Conservation (phyloP, 1,140 invertebrate genomes). For the Cydia pomonella region DNA sequence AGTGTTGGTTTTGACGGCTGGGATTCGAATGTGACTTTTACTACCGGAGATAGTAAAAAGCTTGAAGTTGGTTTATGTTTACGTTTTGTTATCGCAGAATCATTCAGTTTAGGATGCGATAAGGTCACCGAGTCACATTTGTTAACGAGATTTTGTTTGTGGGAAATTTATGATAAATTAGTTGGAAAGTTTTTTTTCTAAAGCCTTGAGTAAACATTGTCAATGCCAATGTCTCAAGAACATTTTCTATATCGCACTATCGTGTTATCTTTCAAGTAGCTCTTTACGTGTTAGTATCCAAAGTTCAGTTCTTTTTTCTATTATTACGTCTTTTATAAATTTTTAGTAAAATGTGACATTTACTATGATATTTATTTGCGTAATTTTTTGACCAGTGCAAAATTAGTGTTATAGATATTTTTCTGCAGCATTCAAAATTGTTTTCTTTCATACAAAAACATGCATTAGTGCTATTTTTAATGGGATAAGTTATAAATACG, state of each 20-base stretch:
- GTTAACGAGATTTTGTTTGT: conserved; percentile 16
- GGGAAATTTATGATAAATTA: conserved; percentile 20
- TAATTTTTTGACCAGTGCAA: no score
- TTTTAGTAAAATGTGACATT: no score
- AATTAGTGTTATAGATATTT: no score
- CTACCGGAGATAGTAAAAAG: conserved; percentile 48
- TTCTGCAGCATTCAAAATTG: no score
- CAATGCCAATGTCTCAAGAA: conserved; percentile 9
- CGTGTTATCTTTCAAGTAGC: neutral
- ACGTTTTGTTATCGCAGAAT: conserved; percentile 30
- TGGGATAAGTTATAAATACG: neutral
- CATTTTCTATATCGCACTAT: neutral
- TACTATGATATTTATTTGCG: no score
- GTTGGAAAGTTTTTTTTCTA: conserved; percentile 2
- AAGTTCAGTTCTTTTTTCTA: no score
- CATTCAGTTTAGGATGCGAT: neutral
- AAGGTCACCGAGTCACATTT: conserved; percentile 6
- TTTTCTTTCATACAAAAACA: no score
- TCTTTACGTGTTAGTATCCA: neutral
- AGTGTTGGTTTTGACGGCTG: conserved; percentile 62
- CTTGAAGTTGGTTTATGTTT: conserved; percentile 13
- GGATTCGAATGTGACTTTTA: conserved; percentile 68
- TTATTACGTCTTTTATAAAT: no score
- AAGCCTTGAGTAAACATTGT: conserved; percentile 5
- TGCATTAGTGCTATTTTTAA: neutral